Base-by-base conservation (phyloP, 2,797 vertebrate species). In the Gymnocypris eckloni region DNA sequence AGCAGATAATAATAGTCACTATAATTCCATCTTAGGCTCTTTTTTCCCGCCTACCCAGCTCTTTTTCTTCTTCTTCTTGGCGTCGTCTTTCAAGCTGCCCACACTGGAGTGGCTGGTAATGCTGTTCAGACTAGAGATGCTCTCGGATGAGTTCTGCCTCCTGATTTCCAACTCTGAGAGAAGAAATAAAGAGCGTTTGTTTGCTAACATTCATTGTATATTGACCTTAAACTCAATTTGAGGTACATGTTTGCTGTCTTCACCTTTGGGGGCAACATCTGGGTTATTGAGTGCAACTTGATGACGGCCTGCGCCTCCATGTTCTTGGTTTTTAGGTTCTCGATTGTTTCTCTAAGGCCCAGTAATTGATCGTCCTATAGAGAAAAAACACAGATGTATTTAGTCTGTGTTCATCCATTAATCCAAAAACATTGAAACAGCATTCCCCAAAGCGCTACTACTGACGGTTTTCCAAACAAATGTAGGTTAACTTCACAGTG, bases 31-130 rank as follows among this genome's bases (percentile, higher is more conserved):
- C 13, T 13, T 20, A 33, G 10, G 37, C 22, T 78, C 6, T 54
- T 25, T 66, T 69, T 37, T 11, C 22, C 56, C 56, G 85, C 96
- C 93, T 95, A 98, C 97, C 98, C 98, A 99, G 91, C 96, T 99
- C 93, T 98, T 99, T 82, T 99, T 99, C 89, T 99, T 99, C 93
- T 99, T 99, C 92, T 99, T 99, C 91, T 99, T 99, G 52, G 97
- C 96, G 0, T 99, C 98, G 0, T 98, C 98, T 91, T 99, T 99
- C 91, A 97, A 84, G 90, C 98, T 99, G 90, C 98, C 96, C 0
- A 98, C 41, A 90, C 98, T 99, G 71, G 97, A 99, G 92, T 98
- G 96, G 91, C 98, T 99, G 92, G 97, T 97, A 92, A 98, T 95
- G 92, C 98, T 99, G 93, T 98, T 98, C 86, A 99, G 96, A 86